A percentile compares a stretch with the other conserved stretches of the same genome.
Evolutionary conservation across 1,140 invertebrate genomes (phyloP).

Genomic region (Mycetomoellerius zeteki): DNA sequence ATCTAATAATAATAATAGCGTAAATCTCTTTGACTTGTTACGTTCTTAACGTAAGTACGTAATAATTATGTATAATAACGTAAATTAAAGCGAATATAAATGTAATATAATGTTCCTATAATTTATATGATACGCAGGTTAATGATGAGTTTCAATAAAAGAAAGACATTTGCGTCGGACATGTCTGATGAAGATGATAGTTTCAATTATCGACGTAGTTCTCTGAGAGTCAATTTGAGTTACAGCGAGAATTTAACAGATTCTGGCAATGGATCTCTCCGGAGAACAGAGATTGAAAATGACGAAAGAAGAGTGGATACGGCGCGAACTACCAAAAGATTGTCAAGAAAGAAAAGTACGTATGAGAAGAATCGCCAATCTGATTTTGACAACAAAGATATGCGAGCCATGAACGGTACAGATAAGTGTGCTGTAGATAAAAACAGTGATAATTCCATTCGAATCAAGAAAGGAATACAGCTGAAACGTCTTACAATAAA

Average conservation of each 20-base stretch:
- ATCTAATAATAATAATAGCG: no score
- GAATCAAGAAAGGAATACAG: not conserved
- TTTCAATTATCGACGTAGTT: constrained; percentile 70
- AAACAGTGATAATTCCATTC: not conserved
- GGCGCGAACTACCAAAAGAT: not conserved
- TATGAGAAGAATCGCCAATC: not conserved
- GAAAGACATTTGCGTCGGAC: not conserved
- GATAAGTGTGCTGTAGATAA: constrained; percentile 2
- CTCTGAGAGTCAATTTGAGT: constrained; percentile 81
- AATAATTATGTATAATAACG: constrained; percentile 4
- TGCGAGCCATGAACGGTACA: not conserved
- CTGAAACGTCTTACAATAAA: constrained; percentile 37
- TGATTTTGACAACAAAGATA: constrained; percentile 12
- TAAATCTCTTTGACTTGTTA: not conserved
- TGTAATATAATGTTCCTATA: not conserved
- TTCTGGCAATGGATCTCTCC: constrained; percentile 70
- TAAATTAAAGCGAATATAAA: not conserved
- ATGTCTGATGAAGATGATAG: constrained; percentile 11
- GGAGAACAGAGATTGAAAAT: constrained; percentile 46
- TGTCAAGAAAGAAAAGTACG: not conserved
- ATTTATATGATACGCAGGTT: not conserved
- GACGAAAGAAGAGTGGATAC: not conserved
- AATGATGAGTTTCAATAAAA: constrained; percentile 51
- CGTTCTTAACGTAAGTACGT: not conserved
- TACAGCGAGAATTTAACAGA: constrained; percentile 71